Base-by-base conservation (phyloP, 2,888 invertebrate species). In the Dromius quadrimaculatus region DNA sequence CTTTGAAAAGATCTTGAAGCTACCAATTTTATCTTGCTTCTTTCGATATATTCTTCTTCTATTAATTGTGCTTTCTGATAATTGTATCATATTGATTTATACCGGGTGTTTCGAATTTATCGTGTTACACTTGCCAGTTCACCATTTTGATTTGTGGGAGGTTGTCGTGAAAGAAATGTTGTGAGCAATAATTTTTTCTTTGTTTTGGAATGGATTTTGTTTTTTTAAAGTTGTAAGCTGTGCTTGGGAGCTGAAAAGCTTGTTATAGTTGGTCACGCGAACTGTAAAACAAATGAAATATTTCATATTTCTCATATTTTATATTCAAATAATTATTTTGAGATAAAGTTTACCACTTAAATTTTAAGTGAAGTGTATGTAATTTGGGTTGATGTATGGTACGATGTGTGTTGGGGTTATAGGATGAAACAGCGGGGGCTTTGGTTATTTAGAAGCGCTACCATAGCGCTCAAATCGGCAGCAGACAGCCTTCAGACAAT, bases 41-140 rank as follows among this genome's bases (percentile, higher is more conserved):
- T 36, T 36, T 36, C 13, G 36, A 5, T 32, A 32, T 11, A 11
- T 11, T 36, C 1, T 36, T 4, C 13, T 13, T 69, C 69, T 69
- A 69, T 69, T 69, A 69, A 69, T 69, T 69, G 59, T 45, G 43
- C 15, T 32, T 45, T 69, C 34, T 32, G 32, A 61, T 69, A 69
- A 69, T 69, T 69, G 69, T 69, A 45, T 59, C 61, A 61, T 69
- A 69, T 69, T 69, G 69, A 69, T 69, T 69, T 69, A 69, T 69
- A 61, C 45, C 59, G 69, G 43, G 54, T 41, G 41, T 28, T 50
- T 66, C 41, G 41, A 23, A 63, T 63, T 63, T 63, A 63, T 63
- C 41, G 43, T 54, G 38, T 11, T 13, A 36, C 22, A n/a, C 23
- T 13, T 54, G 34, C 66, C 50, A 38, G 54, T 57, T 20, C 15